Conservation (phyloP, 1,140 invertebrate species). For the Formica exsecta region DNA sequence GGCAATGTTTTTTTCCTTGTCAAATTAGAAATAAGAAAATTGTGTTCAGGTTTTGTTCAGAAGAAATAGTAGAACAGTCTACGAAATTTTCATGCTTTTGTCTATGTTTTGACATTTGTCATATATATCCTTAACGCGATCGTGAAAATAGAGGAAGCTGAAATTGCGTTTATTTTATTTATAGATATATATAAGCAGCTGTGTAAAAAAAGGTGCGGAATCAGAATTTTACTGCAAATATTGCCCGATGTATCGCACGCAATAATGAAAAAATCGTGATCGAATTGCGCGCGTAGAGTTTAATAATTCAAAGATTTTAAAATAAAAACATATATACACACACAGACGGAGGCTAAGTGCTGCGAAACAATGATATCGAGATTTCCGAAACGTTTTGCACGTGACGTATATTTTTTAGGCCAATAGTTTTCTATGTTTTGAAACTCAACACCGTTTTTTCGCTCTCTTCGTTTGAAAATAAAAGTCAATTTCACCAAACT, state of each 20-base stretch:
- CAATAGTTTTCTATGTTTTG: not conserved
- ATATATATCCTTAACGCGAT: not conserved
- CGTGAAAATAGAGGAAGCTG: not conserved
- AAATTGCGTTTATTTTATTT: constrained; percentile 23
- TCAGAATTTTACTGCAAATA: not conserved
- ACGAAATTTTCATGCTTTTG: too few relatives aligned
- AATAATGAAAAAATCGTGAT: constrained; percentile 40
- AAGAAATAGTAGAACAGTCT: too few relatives aligned
- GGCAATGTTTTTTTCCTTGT: too few relatives aligned
- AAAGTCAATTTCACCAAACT: not conserved
- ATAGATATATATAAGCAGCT: not conserved
- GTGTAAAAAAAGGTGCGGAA: constrained; percentile 1
- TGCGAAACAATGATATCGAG: not conserved
- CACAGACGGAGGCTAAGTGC: not conserved
- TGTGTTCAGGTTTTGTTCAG: too few relatives aligned
- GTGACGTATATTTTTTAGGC: not conserved
- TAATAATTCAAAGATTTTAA: constrained; percentile 41
- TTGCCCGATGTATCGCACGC: not conserved
- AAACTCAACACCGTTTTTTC: not conserved
- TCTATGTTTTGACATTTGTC: too few relatives aligned
- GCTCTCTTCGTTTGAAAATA: not conserved
- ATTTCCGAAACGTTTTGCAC: constrained; percentile 1
- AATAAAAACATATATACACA: constrained; percentile 8
- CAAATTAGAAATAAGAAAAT: too few relatives aligned
- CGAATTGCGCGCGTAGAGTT: not conserved